Conservation (phyloP, 2,888 invertebrate genomes). For the Panorpa germanica region DNA sequence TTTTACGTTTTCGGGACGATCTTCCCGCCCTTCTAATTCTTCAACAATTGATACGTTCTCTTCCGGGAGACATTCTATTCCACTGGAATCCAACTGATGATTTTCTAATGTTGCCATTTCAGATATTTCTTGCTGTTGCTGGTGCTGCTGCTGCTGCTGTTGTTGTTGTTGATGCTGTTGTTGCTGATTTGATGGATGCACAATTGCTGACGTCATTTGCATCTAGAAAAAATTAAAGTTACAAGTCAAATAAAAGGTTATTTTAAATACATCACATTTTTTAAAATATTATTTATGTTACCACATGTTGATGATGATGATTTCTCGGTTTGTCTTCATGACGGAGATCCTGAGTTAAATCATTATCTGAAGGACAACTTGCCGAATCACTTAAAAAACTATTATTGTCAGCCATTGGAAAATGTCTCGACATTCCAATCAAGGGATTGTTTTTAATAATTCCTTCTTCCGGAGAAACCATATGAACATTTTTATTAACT, state of each 20-base stretch:
- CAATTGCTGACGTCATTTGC: constrained; percentile 47
- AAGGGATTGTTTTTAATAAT: constrained; percentile 64
- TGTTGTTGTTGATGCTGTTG: constrained; percentile 14
- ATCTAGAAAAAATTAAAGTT: constrained; percentile 17
- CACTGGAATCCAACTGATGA: constrained; percentile 33
- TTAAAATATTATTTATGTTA: constrained; percentile 10
- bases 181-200: constrained; percentile 35
- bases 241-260: background rate
- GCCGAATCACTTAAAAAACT: constrained; percentile 34
- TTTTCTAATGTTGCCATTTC: constrained; percentile 18
- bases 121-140: too few relatives aligned
- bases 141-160: constrained; percentile 19
- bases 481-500: too few relatives aligned
- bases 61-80: constrained; percentile 56
- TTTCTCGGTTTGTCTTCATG: constrained; percentile 17
- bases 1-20: constrained; percentile 41
- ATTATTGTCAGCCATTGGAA: constrained; percentile 30
- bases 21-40: constrained; percentile 46
- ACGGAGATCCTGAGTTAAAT: constrained; percentile 29
- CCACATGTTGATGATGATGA: constrained; percentile 19
- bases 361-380: constrained; percentile 45
- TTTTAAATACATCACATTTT: background rate
- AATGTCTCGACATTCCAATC: constrained; percentile 39
- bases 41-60: constrained; percentile 75
- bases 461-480: constrained; percentile 47